Evolutionary conservation across 2,797 vertebrate genomes (phyloP).

Genomic region (Syncerus caffer): DNA sequence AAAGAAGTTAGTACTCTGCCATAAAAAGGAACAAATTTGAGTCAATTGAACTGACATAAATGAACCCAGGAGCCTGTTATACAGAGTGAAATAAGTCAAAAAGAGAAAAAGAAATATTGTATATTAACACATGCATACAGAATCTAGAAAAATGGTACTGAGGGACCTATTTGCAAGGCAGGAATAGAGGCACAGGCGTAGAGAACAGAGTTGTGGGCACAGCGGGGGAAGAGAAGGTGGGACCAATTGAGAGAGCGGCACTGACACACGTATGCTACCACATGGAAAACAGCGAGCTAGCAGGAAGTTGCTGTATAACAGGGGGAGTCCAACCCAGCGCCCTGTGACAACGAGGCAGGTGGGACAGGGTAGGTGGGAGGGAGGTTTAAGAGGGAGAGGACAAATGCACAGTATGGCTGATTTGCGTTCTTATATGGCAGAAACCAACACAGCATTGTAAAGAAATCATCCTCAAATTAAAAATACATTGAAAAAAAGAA

Average conservation of each 20-base stretch:
- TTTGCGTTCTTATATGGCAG: background rate
- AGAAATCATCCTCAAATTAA: background rate
- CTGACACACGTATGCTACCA: accelerated
- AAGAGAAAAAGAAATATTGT: background rate
- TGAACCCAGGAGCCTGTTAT: background rate
- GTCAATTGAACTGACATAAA: background rate
- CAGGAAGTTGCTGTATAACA: background rate
- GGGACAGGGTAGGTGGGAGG: background rate
- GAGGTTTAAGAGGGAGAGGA: background rate
- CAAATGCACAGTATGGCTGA: background rate
- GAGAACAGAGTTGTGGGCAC: background rate
- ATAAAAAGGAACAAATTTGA: background rate
- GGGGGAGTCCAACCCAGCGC: background rate
- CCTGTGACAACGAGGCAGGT: background rate
- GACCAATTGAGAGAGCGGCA: accelerated
- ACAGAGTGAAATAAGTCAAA: background rate
- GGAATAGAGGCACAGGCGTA: background rate
- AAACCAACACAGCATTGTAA: background rate
- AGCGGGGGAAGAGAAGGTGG: background rate
- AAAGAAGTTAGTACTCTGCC: background rate
- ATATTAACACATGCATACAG: background rate
- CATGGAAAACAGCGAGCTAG: background rate
- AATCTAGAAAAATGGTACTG: background rate
- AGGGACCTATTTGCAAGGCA: background rate
- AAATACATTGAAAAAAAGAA: background rate